phyloP scores from a whole-genome alignment of 2,797 vertebrate species.

The Danio aesculapii region DNA sequence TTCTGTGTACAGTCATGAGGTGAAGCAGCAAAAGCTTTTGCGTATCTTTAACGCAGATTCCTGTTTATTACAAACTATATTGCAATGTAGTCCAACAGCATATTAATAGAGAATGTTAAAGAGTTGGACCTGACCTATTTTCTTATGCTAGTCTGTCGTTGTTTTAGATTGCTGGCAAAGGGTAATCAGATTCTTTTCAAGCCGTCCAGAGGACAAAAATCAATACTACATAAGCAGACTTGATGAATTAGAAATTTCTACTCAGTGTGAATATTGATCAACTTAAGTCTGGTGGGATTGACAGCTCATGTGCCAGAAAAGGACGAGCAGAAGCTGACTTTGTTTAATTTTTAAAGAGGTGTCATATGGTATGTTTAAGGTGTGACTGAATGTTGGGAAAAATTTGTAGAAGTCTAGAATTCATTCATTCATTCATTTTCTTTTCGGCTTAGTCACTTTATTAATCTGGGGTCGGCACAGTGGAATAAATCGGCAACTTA shows the following conservation, averaged over 20 bases:
- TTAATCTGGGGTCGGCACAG: too few relatives aligned
- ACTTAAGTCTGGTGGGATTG: conserved; percentile 69
- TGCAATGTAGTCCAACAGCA: background rate
- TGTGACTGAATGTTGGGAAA: conserved; percentile 1
- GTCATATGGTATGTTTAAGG: background rate
- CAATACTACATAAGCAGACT: conserved; percentile 79
- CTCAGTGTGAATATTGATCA: conserved; percentile 78
- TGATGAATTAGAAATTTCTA: conserved; percentile 82
- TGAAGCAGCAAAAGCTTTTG: background rate
- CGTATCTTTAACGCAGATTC: background rate
- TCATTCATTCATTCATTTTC: too few relatives aligned
- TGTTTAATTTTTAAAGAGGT: conserved; percentile 35
- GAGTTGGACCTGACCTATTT: background rate
- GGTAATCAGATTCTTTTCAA: conserved; percentile 74
- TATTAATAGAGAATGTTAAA: conserved; percentile 6
- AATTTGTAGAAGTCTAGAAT: too few relatives aligned
- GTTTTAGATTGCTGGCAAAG: conserved; percentile 61
- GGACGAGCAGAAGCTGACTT: conserved; percentile 59
- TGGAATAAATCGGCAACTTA: too few relatives aligned
- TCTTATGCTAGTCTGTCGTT: conserved; percentile 5
- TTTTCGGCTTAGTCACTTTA: too few relatives aligned
- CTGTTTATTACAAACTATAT: background rate
- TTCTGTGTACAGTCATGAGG: background rate
- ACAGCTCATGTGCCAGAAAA: conserved; percentile 64
- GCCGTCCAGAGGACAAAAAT: conserved; percentile 72